phyloP scores from a whole-genome alignment of 2,113 vertebrate species.

The Prochilodus magdalenae region DNA sequence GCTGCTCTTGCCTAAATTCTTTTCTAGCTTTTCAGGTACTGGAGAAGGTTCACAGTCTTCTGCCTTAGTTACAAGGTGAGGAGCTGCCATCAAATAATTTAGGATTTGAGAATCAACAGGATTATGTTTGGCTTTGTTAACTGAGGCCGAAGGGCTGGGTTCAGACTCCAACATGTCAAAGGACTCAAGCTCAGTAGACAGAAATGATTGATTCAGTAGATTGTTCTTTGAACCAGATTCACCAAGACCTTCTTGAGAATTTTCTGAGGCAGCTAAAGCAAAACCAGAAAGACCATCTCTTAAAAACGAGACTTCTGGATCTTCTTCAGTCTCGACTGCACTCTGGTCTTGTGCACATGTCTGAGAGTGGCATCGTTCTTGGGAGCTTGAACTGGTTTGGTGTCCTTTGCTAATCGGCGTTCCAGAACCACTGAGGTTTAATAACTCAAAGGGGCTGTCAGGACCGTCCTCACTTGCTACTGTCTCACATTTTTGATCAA shows the following conservation, averaged over 20 bases:
- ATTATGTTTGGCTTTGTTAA: not conserved
- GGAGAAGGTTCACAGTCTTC: not conserved
- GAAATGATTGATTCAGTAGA: not conserved
- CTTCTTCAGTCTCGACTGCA: constrained; percentile 1
- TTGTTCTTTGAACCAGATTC: not conserved
- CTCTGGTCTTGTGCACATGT: not conserved
- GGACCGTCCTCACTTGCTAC: constrained; percentile 22
- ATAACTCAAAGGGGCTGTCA: not conserved
- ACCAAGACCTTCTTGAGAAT: too few species aligned
- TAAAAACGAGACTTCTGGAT: not conserved
- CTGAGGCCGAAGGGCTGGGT: not conserved
- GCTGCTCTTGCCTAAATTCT: not conserved
- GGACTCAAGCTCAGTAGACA: constrained; percentile 11
- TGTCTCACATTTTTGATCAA: constrained; percentile 27
- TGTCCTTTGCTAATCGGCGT: not conserved
- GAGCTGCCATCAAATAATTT: not conserved
- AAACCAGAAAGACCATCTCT: not conserved
- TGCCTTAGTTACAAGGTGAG: not conserved
- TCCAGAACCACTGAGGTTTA: not conserved
- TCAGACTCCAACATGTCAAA: constrained; percentile 31
- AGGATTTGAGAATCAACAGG: not conserved
- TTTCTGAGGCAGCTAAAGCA: not conserved
- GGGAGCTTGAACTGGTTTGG: constrained; percentile 20
- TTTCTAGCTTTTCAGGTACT: not conserved
- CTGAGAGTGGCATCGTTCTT: not conserved